Evolutionary conservation across 2,797 vertebrate genomes (phyloP), one percentile per base, ranked within the genome.

Genomic region (Bovichtus variegatus): DNA sequence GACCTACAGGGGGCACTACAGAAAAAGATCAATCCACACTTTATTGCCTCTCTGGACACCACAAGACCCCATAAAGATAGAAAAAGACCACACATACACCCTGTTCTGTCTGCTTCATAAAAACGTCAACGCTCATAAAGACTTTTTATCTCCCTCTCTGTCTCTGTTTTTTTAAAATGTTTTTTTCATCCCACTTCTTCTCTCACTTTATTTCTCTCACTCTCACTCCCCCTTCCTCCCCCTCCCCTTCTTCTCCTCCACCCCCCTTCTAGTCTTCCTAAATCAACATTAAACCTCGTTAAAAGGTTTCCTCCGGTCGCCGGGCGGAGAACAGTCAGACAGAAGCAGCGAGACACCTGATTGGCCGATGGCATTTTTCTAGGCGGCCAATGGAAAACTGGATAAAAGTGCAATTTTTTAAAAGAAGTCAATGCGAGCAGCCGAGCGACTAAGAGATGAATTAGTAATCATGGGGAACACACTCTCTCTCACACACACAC

Each of bases 271-370:
- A 12, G 27, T 29, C 15, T 0, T n/a, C 59, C 71, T 70, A 66
- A 61, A 78, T 81, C 81, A 74, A 83, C 64, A 61, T 71, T 71
- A 60, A 74, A 87, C 71, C 76, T 77, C 1, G 36, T 74, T 82
- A 63, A 75, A 76, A 70, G 59, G 58, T 55, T 79, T 73, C 15
- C 25, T 81, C 29, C 1, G 62, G 83, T 86, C 38, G 50, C 76
- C 12, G 13, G 78, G 83, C 46, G 50, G 62, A 77, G 40, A 47
- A 27, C 6, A 69, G 68, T 1, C 60, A 74, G 25, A 43, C 59
- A 12, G 44, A 64, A 9, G 54, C 61, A 71, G 10, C 5, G 1
- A 40, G 4, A 16, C 13, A 6, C 19, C 57, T 58, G 73, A 83
- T 76, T 80, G 84, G 84, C 58, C 55, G 47, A 50, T 31, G 40